These are phyloP conservation scores for Epinotia bilunana DNA, from an alignment of 2,888 invertebrate genomes.

Conservation along the genomic window DNA sequence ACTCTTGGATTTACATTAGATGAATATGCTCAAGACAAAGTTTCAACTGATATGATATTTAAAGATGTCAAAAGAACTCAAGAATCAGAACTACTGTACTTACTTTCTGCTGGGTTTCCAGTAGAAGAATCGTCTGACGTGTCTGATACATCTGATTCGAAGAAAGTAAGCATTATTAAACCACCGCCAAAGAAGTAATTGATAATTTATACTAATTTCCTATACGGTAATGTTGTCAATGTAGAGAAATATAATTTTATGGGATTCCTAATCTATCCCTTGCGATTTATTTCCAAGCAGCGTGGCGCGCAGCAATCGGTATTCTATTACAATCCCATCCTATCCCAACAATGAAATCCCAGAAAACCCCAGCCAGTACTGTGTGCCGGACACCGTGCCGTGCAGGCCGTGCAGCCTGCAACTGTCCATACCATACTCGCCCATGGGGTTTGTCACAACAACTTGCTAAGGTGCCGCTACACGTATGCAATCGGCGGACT, in stretches of 20 bases:
- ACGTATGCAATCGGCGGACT: too few species aligned
- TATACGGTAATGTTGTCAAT: background rate
- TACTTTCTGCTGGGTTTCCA: constrained; percentile 59
- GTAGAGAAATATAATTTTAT: background rate
- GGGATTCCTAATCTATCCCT: too few species aligned
- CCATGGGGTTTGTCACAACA: too few species aligned
- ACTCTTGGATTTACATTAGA: constrained; percentile 66
- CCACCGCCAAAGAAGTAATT: constrained; percentile 17
- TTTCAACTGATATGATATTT: constrained; percentile 58
- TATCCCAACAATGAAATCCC: too few species aligned
- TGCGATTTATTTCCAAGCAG: too few species aligned
- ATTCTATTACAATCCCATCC: too few species aligned
- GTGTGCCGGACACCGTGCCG: too few species aligned
- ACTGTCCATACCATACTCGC: too few species aligned
- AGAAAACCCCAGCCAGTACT: too few species aligned
- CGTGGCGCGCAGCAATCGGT: too few species aligned
- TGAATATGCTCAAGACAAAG: constrained; percentile 57
- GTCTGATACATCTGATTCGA: constrained; percentile 4
- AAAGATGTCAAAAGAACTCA: constrained; percentile 59
- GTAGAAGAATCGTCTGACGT: constrained; percentile 1
- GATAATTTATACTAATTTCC: background rate
- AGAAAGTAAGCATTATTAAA: constrained; percentile 20
- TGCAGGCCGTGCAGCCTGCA: too few species aligned
- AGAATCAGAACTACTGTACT: constrained; percentile 62
- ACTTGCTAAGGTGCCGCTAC: too few species aligned